Evolutionary conservation across 2,113 vertebrate genomes (phyloP), one percentile per base, ranked within the genome.

Genomic region (Felis catus): DNA sequence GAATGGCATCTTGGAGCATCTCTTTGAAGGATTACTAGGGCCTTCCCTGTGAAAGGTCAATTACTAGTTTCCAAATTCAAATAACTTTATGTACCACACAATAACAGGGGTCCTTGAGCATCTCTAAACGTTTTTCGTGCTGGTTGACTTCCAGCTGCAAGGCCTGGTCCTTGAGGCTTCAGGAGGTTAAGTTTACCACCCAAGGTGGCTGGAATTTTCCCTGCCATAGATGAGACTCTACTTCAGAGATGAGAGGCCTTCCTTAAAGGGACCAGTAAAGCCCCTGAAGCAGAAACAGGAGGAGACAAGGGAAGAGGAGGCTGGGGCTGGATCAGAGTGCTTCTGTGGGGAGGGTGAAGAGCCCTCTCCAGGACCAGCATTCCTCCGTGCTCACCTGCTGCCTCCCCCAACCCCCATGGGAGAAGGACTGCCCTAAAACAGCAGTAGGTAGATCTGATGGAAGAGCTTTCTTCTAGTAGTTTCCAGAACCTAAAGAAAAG

Each of bases 341-440:
- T 7, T 29, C 29, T 13, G 4, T 4, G 3, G 41, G 19, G 21
- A 66, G 25, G 4, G 31, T 0, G 0, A 39, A 21, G 55, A 18
- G 15, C 5, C 4, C 21, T 89, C 58, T 53, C 15, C 0, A 1
- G n/a, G 41, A 71, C 3, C 19, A 4, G 45, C 4, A 9, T 73
- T 33, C 39, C 55, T 16, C 11, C 0, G 0, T 10, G n/a, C 48
- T 63, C 19, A 1, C 58, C 31, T 4, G 1, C 33, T 84, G 27
- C 27, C 41, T 61, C 84, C 90, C 29, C 13, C 66, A 82, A 13
- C 73, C 18, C 41, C 25, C 73, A 5, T 13, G 25, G 55, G 12
- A 10, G 27, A 39, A 9, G 3, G 8, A 10, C 25, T 51, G 33
- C 18, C 63, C 29, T 33, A 36, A 55, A 91, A 55, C 48, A 94